Base-by-base conservation (phyloP, 2,888 invertebrate genomes). In the Ectemnius continuus region DNA sequence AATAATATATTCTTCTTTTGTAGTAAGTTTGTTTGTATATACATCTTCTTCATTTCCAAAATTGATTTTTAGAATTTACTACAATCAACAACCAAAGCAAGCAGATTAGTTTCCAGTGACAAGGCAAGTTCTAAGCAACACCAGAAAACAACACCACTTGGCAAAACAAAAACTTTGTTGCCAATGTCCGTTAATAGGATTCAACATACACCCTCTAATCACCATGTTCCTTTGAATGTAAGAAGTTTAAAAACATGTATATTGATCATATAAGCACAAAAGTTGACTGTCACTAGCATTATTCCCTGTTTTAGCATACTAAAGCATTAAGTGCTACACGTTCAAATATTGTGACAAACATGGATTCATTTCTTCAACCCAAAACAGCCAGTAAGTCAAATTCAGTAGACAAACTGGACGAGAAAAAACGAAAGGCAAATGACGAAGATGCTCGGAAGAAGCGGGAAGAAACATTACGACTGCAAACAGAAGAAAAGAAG, bases 401-500 rank as follows among this genome's bases (percentile, higher is more conserved):
- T 66, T 86, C 88, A 11, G 46, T 71, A 2, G 91, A 90, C 8
- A 89, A 85, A 76, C 57, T 79, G 8, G 78, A 91, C 0, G 90
- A 88, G 0, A 93, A 92, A 36, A 89, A 73, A 60, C 87, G 86
- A 3, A 88, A 85, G 73, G 70, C 85, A 80, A 73, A 91, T 79
- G 88, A 90, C 52, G 93, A 93, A 68, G 93, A 93, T 67, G 93
- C 92, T 0, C 87, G 91, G 65, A 91, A 90, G 80, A 94, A 94
- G 88, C 93, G 93, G 66, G 94, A 94, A 26, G 94, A 93, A 2
- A 81, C 93, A 67, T 83, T 94, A 14, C 93, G 93, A 72, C 93
- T 93, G 8, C 92, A 92, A 87, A 91, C 91, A 3, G 94, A 94
- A 76, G 91, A 92, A 81, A 94, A 93, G 84, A 92, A 91, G 81